These are phyloP conservation scores for Criorhina ranunculi DNA, from an alignment of 2,888 invertebrate species.

Conservation along the genomic window DNA sequence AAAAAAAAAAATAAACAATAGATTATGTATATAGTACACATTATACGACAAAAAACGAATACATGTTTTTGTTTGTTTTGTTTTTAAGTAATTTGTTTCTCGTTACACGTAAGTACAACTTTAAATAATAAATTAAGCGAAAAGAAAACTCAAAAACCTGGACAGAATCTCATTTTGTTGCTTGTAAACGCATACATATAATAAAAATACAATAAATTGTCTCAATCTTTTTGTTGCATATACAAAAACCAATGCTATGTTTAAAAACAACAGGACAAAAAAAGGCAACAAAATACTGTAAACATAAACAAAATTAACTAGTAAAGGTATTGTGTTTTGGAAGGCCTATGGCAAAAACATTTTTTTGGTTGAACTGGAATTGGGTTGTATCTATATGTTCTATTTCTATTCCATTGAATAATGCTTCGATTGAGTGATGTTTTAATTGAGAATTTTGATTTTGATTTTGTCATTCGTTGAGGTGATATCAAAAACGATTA, in stretches of 20 bases:
- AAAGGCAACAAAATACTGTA: slow-evolving; percentile 37
- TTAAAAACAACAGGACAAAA: slow-evolving; percentile 10
- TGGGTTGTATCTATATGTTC: slow-evolving; percentile 23
- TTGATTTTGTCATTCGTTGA: slow-evolving; percentile 26
- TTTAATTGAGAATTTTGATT: slow-evolving; percentile 27
- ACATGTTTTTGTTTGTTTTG: slow-evolving; percentile 7
- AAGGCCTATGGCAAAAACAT: slow-evolving; percentile 17
- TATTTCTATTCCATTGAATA: not conserved
- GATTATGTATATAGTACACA: slow-evolving; percentile 15
- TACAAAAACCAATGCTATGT: not conserved
- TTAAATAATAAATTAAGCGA: slow-evolving; percentile 45
- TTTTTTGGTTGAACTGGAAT: slow-evolving; percentile 20
- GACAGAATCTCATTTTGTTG: slow-evolving; percentile 4
- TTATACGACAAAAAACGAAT: slow-evolving; percentile 12
- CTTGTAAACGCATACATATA: not conserved
- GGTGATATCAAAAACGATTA: not conserved
- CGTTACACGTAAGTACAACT: slow-evolving; percentile 58
- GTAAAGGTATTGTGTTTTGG: slow-evolving; percentile 13
- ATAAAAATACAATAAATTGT: slow-evolving; percentile 4
- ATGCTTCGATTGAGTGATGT: slow-evolving; percentile 12
- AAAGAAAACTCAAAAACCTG: slow-evolving; percentile 9
- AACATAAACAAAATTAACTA: slow-evolving; percentile 35
- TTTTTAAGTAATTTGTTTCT: slow-evolving; percentile 56
- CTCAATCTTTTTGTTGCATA: slow-evolving; percentile 8
- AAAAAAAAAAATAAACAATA: slow-evolving; percentile 3